These are phyloP conservation scores for Lota lota DNA, from an alignment of 2,113 vertebrate genomes.

Conservation along the genomic window DNA sequence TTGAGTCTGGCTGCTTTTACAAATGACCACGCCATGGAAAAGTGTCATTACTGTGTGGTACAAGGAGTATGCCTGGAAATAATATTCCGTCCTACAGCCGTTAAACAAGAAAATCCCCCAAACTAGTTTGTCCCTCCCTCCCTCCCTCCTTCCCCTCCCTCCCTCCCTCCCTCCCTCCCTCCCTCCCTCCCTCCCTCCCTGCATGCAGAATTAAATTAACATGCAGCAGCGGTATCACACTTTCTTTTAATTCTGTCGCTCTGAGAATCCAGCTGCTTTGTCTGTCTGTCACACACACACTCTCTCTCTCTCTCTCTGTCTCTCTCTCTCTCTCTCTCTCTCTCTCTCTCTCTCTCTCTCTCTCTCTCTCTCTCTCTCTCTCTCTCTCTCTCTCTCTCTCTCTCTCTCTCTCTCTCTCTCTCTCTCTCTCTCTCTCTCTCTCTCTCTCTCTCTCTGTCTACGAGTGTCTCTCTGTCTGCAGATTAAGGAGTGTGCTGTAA, in stretches of 20 bases:
- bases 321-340: too few species aligned
- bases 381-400: slow-evolving; percentile 9
- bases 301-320: not conserved
- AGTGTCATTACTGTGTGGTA: not conserved
- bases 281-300: not conserved
- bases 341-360: not conserved
- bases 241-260: not conserved
- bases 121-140: too few species aligned
- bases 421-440: not conserved
- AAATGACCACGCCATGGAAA: slow-evolving; percentile 38
- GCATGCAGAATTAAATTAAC: too few species aligned
- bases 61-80: not conserved
- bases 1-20: slow-evolving; percentile 25
- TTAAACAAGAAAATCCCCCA: not conserved
- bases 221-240: not conserved
- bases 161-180: too few species aligned
- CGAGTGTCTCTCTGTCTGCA: not conserved
- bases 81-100: too few species aligned
- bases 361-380: not conserved
- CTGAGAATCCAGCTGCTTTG: not conserved
- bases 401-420: not conserved
- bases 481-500: slow-evolving; percentile 45
- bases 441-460: slow-evolving; percentile 2
- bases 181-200: too few species aligned
- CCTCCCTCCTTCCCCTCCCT: not conserved